Conservation (phyloP, 53 echinoderm and acorn worm species). For the Temnopleurus reevesii region DNA sequence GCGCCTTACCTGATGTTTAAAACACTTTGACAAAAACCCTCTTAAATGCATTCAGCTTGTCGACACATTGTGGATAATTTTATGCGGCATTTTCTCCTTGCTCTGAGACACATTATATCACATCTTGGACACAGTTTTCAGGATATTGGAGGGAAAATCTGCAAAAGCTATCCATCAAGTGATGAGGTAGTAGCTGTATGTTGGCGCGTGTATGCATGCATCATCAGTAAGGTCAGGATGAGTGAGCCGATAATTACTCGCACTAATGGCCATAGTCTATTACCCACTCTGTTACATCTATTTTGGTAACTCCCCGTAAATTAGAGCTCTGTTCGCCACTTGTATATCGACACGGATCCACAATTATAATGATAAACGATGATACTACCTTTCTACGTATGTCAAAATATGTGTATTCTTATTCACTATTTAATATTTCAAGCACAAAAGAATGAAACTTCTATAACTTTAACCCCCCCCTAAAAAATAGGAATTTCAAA, state of each 20-base stretch:
- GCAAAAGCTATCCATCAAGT: conserved; percentile 34
- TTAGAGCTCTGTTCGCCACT: conserved; percentile 41
- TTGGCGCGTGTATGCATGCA: conserved; percentile 11
- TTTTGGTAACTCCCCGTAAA: conserved; percentile 51
- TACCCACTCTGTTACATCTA: conserved; percentile 28
- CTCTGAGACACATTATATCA: conserved; percentile 5
- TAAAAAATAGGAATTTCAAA: too few relatives aligned
- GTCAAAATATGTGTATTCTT: too few relatives aligned
- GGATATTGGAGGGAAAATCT: neutral
- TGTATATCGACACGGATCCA: neutral
- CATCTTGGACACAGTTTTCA: neutral
- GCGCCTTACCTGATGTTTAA: too few relatives aligned
- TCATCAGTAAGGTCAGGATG: conserved; percentile 35
- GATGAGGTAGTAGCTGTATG: neutral
- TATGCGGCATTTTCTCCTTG: neutral
- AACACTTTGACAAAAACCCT: too few relatives aligned
- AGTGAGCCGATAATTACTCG: conserved; percentile 24
- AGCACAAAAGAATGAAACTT: too few relatives aligned
- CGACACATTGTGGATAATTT: neutral
- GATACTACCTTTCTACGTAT: too few relatives aligned
- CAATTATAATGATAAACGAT: neutral
- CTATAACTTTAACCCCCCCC: too few relatives aligned
- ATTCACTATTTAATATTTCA: too few relatives aligned
- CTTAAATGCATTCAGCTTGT: too few relatives aligned
- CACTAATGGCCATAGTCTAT: conserved; percentile 33